Conservation (phyloP, 2,888 invertebrate species). For the Plebejus anna region DNA sequence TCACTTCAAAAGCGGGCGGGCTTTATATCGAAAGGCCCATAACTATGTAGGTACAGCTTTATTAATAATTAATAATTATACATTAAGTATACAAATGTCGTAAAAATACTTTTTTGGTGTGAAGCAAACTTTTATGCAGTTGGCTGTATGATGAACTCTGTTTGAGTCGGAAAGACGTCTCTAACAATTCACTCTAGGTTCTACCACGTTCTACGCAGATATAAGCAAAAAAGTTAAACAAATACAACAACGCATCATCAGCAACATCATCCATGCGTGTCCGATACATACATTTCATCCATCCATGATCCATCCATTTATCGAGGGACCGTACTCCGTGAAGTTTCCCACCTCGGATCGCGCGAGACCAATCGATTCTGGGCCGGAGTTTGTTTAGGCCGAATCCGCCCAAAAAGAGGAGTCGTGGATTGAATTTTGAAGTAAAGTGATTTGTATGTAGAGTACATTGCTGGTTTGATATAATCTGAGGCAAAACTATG, state of each 20-base stretch:
- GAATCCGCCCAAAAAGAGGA: slow-evolving; percentile 69
- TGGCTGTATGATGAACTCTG: not conserved
- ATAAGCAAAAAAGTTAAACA: not conserved
- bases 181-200: not conserved
- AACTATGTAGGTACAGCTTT: not conserved
- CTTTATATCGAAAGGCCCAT: not conserved
- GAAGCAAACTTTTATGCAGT: not conserved
- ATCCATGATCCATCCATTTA: slow-evolving; percentile 12
- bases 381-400: slow-evolving; percentile 70
- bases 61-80: not conserved
- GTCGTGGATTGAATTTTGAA: slow-evolving; percentile 66
- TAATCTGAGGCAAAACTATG: too few relatives aligned
- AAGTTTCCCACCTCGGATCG: slow-evolving; percentile 45
- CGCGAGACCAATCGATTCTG: slow-evolving; percentile 68
- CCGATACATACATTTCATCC: not conserved
- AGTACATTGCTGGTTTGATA: slow-evolving; percentile 43
- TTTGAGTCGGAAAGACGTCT: not conserved
- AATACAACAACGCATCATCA: not conserved
- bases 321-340: slow-evolving; percentile 34
- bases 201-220: not conserved
- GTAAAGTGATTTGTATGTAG: slow-evolving; percentile 12
- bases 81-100: too few relatives aligned
- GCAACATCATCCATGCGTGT: not conserved
- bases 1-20: not conserved
- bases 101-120: not conserved